These are phyloP conservation scores for Spheniscus mendiculus DNA, from an alignment of 2,113 vertebrate genomes.

Conservation along the genomic window DNA sequence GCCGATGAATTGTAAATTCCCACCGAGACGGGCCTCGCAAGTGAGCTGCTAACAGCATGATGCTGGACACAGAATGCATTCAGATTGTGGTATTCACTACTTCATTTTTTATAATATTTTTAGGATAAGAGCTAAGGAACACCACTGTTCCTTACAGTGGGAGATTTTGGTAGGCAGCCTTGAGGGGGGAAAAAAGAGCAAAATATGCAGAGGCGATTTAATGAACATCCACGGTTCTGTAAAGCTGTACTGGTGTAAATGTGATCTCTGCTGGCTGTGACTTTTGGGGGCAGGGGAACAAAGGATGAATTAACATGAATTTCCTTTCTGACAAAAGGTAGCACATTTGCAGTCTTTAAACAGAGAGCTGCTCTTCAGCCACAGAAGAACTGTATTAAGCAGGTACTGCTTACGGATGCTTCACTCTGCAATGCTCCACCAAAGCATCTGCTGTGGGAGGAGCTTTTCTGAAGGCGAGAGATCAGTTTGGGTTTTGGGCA, in stretches of 20 bases:
- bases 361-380: background rate
- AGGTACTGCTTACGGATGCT: background rate
- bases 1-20: slow-evolving; percentile 76
- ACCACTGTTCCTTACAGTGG: too few relatives aligned
- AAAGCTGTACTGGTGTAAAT: background rate
- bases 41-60: slow-evolving; percentile 55
- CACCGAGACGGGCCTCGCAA: slow-evolving; percentile 58
- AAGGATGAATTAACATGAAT: background rate
- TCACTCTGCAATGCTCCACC: accelerated
- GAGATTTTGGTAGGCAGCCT: slow-evolving; percentile 47
- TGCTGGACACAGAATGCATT: slow-evolving; percentile 34
- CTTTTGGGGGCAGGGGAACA: background rate
- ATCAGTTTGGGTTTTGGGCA: accelerated
- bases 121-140: slow-evolving; percentile 56
- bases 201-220: slow-evolving; percentile 53
- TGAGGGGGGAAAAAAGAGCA: background rate
- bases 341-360: background rate
- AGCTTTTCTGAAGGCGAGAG: background rate
- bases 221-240: slow-evolving; percentile 29
- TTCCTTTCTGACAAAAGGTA: background rate
- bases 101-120: background rate
- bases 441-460: background rate
- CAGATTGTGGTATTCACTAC: slow-evolving; percentile 55
- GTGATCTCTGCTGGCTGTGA: background rate
- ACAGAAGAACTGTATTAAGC: accelerated